These are phyloP conservation scores for Candoia aspera DNA, from an alignment of 2,113 vertebrate species.

Conservation along the genomic window DNA sequence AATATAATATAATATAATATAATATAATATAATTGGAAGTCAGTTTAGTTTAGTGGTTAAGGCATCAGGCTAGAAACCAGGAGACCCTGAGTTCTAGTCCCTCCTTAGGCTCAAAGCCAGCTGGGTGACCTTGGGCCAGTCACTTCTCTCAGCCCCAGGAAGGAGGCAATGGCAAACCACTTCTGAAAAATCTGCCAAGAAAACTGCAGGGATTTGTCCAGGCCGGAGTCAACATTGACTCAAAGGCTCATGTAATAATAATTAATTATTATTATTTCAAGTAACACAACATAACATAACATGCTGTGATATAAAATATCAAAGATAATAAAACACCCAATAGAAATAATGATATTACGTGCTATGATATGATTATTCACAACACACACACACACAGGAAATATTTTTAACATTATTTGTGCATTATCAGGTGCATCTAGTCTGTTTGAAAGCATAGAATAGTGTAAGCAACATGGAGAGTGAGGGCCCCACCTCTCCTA, in stretches of 20 bases:
- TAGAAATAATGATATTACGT: neutral
- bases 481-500: neutral
- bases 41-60: neutral
- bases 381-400: neutral
- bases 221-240: neutral
- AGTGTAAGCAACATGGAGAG: neutral
- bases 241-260: neutral
- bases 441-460: neutral
- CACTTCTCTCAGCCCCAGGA: neutral
- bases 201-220: neutral
- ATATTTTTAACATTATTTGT: neutral
- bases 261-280: neutral
- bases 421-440: neutral
- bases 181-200: neutral
- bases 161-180: neutral
- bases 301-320: neutral
- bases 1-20: neutral
- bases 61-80: neutral
- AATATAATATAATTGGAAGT: neutral
- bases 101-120: neutral
- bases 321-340: neutral
- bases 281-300: neutral
- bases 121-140: neutral
- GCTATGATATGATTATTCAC: neutral
- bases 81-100: neutral